Evolutionary conservation across 2,113 vertebrate species (phyloP).

Genomic region (Percopsis transmontana): DNA sequence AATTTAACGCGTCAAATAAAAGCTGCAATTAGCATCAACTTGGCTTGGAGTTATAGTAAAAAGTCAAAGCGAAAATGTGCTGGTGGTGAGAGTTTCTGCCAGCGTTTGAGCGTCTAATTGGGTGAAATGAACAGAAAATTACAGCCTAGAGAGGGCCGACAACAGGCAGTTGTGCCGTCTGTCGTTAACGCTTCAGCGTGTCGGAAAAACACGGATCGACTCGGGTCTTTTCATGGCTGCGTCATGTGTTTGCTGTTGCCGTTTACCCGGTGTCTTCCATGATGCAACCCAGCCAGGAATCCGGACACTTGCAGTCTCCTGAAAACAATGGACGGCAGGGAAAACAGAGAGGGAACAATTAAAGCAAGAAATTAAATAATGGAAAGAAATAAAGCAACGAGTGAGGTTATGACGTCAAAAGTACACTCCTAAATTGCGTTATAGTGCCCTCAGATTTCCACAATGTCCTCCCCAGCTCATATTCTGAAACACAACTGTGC

Average conservation of each 20-base stretch:
- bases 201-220: neutral
- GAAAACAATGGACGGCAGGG: neutral
- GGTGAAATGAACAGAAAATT: slow-evolving; percentile 32
- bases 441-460: too few relatives aligned
- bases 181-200: neutral
- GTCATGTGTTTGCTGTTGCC: neutral
- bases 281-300: slow-evolving; percentile 93
- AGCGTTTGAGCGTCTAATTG: slow-evolving; percentile 32
- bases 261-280: slow-evolving; percentile 96
- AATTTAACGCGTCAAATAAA: slow-evolving; percentile 7
- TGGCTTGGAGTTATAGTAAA: slow-evolving; percentile 5
- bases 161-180: slow-evolving; percentile 2
- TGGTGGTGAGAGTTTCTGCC: neutral
- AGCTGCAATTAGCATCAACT: slow-evolving; percentile 17
- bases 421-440: too few relatives aligned
- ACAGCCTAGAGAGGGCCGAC: neutral
- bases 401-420: neutral
- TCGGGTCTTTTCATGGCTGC: slow-evolving; percentile 10
- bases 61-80: neutral
- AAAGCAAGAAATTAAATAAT: neutral
- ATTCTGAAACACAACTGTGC: too few relatives aligned
- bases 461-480: too few relatives aligned
- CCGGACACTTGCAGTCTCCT: slow-evolving; percentile 93
- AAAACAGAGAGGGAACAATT: neutral
- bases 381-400: neutral